Evolutionary conservation across 2,113 vertebrate genomes (phyloP).

Genomic region (Neogale vison): DNA sequence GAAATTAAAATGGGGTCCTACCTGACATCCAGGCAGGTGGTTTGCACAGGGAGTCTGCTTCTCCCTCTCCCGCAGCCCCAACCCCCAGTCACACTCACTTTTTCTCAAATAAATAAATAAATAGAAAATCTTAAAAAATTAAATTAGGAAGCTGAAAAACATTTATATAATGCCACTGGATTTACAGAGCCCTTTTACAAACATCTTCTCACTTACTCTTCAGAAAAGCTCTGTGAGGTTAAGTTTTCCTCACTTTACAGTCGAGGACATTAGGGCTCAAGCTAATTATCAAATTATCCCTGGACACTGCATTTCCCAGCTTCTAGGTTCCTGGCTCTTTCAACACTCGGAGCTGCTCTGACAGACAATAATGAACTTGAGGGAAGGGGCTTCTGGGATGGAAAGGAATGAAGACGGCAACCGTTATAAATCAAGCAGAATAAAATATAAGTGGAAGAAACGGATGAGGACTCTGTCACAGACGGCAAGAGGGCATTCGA

Average conservation of each 20-base stretch:
- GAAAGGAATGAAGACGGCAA: not conserved
- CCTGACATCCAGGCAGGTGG: not conserved
- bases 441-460: not conserved
- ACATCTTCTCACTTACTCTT: not conserved
- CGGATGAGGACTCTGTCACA: not conserved
- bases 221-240: not conserved
- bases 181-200: not conserved
- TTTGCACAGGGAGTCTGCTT: not conserved
- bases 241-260: not conserved
- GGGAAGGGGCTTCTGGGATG: not conserved
- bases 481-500: not conserved
- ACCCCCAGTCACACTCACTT: not conserved
- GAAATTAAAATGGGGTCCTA: not conserved
- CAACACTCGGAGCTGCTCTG: not conserved
- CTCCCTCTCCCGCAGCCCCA: not conserved
- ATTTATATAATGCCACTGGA: not conserved
- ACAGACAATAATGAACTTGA: not conserved
- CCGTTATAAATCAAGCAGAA: not conserved
- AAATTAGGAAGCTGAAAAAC: not conserved
- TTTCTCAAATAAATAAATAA: not conserved
- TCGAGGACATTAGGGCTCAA: not conserved
- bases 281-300: not conserved
- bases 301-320: not conserved
- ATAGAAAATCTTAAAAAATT: not conserved
- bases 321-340: not conserved